phyloP scores from a whole-genome alignment of 2,113 vertebrate species.

The Odontophorus gujanensis region DNA sequence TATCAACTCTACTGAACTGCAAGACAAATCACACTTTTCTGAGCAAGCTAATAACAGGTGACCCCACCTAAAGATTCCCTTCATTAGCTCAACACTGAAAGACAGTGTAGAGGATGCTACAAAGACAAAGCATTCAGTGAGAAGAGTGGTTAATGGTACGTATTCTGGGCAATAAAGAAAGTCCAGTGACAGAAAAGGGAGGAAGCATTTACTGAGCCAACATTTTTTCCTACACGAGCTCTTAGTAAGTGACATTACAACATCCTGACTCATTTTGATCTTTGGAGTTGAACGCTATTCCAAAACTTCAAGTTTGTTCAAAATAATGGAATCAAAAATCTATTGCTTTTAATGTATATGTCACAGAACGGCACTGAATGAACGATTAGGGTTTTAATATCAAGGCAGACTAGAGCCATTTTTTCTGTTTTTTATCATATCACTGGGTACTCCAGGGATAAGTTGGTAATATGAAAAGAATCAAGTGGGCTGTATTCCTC shows the following conservation, averaged over 20 bases:
- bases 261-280: neutral
- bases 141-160: neutral
- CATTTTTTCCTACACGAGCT: neutral
- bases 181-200: neutral
- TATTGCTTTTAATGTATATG: neutral
- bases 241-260: neutral
- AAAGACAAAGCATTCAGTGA: neutral
- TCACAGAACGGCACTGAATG: neutral
- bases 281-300: neutral
- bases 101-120: neutral
- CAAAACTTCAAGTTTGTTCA: neutral
- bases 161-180: neutral
- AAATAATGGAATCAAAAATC: neutral
- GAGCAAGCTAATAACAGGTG: neutral
- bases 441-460: neutral
- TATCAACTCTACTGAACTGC: neutral
- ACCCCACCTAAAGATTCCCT: neutral
- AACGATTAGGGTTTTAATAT: neutral
- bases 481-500: neutral
- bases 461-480: neutral
- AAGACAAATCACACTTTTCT: neutral
- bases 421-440: neutral
- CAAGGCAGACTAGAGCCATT: neutral
- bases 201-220: rapidly evolving
- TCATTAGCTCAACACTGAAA: neutral